Evolutionary conservation across 2,113 vertebrate species (phyloP).

Genomic region (Dunckerocampus dactyliophorus): DNA sequence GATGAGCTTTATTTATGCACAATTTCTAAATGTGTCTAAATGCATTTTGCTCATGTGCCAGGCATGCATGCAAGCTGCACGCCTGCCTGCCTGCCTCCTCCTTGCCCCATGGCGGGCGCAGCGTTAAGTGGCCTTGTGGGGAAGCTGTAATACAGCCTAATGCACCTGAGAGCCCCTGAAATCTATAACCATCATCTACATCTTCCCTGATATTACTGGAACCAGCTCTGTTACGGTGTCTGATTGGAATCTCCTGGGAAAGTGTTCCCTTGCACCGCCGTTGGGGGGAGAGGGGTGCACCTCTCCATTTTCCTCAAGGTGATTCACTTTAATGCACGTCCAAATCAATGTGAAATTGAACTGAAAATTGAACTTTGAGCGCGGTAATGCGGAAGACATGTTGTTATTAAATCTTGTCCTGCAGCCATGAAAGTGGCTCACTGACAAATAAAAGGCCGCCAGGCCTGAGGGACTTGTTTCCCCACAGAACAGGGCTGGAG

Average conservation of each 20-base stretch:
- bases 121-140: conserved; percentile 68
- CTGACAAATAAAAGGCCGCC: conserved; percentile 22
- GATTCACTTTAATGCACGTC: conserved; percentile 69
- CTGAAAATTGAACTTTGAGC: conserved; percentile 70
- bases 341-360: conserved; percentile 75
- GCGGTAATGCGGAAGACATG: conserved; percentile 64
- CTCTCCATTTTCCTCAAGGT: conserved; percentile 68
- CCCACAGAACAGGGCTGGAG: too few species aligned
- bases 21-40: conserved; percentile 16
- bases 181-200: conserved; percentile 72
- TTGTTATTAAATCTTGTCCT: conserved; percentile 70
- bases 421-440: conserved; percentile 46
- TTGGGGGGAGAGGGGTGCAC: conserved; percentile 37
- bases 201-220: conserved; percentile 68
- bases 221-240: conserved; percentile 63
- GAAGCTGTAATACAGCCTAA: conserved; percentile 68
- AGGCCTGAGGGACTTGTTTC: background rate
- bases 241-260: conserved; percentile 67
- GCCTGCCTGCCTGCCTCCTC: conserved; percentile 20
- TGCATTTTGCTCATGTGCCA: conserved; percentile 21
- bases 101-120: conserved; percentile 45
- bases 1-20: conserved; percentile 19
- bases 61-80: conserved; percentile 29
- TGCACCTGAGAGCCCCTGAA: conserved; percentile 71
- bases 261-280: conserved; percentile 37